Conservation (phyloP, 2,113 vertebrate species). For the Oreocharis arfaki region DNA sequence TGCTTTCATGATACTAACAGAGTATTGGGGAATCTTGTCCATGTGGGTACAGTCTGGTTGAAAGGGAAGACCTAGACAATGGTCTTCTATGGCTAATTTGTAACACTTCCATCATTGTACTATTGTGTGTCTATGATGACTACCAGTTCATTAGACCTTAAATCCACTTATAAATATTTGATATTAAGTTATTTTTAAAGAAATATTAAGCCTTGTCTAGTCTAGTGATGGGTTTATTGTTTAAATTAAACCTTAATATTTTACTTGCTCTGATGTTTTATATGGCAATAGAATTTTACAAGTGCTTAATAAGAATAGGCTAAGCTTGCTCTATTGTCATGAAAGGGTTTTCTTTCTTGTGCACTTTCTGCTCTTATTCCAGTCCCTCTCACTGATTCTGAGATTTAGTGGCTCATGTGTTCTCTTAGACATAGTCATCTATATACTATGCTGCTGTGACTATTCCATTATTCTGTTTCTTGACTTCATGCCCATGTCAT, state of each 20-base stretch:
- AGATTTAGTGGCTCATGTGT: slow-evolving; percentile 10
- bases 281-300: slow-evolving; percentile 10
- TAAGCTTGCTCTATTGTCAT: not conserved
- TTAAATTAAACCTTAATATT: slow-evolving; percentile 45
- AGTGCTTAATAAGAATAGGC: not conserved
- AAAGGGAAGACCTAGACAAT: not conserved
- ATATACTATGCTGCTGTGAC: not conserved
- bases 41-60: not conserved
- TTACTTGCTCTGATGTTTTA: slow-evolving; percentile 4
- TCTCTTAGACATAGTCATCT: not conserved
- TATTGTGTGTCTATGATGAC: slow-evolving; percentile 7
- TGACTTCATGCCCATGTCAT: slow-evolving; percentile 21
- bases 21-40: not conserved
- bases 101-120: not conserved
- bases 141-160: slow-evolving; percentile 64
- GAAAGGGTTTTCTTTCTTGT: not conserved
- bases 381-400: not conserved
- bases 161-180: slow-evolving; percentile 61
- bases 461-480: slow-evolving; percentile 38
- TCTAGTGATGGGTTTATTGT: slow-evolving; percentile 49
- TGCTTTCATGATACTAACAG: not conserved
- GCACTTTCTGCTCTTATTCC: not conserved
- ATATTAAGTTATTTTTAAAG: slow-evolving; percentile 53
- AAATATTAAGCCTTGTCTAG: slow-evolving; percentile 42
- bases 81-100: not conserved